phyloP scores from a whole-genome alignment of 2,888 invertebrate genomes.

The Andricus curvator region DNA sequence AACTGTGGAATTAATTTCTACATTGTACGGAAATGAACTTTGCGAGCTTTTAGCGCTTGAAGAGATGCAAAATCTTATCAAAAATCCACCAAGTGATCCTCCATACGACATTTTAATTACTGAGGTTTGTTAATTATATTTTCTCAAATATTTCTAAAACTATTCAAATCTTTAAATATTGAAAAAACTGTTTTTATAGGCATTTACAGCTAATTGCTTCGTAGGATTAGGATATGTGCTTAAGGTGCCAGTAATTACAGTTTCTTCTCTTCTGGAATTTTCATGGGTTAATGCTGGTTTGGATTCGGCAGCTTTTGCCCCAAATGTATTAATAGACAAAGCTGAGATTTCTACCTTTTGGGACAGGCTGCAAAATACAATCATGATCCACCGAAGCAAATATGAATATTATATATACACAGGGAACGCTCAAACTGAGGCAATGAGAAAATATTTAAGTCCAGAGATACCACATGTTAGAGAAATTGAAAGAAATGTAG shows the following conservation, averaged over 20 bases:
- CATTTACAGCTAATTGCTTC: conserved; percentile 61
- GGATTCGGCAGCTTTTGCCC: conserved; percentile 50
- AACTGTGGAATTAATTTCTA: conserved; percentile 17
- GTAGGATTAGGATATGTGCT: conserved; percentile 61
- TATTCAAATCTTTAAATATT: not conserved
- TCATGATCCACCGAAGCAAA: not conserved
- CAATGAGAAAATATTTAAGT: conserved; percentile 61
- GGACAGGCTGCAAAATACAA: conserved; percentile 58
- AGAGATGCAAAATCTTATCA: conserved; percentile 60
- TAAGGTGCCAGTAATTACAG: conserved; percentile 59
- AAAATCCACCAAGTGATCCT: conserved; percentile 61
- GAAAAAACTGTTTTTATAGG: conserved; percentile 45
- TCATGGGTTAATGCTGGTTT: conserved; percentile 60
- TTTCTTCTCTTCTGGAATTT: conserved; percentile 48
- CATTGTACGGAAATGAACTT: conserved; percentile 52
- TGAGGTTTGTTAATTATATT: conserved; percentile 57
- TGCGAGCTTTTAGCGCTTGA: conserved; percentile 59
- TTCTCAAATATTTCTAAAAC: no score
- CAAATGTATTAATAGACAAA: conserved; percentile 29
- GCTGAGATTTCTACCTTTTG: conserved; percentile 53
- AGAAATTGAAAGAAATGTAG: conserved; percentile 77
- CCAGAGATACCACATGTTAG: conserved; percentile 71
- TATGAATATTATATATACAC: conserved; percentile 50
- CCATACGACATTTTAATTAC: conserved; percentile 67
- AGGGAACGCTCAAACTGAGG: conserved; percentile 54